A percentile compares a stretch with the other conserved stretches of the same genome.
These are phyloP conservation scores for Anseranas semipalmata DNA, from an alignment of 2,113 vertebrate genomes.

Conservation along the genomic window DNA sequence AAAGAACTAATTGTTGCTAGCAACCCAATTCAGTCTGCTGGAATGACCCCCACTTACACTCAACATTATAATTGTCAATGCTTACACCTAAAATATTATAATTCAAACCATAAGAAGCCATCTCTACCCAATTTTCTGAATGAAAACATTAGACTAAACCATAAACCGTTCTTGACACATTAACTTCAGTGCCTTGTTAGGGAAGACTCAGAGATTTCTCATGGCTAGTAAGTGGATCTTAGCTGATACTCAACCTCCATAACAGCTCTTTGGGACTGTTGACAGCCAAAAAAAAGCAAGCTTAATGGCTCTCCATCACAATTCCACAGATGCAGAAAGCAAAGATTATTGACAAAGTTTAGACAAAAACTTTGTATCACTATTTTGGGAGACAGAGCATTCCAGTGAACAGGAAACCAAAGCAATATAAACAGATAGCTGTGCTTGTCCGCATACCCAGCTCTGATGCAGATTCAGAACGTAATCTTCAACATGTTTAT, in stretches of 20 bases:
- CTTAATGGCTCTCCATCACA: neutral
- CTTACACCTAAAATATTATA: neutral
- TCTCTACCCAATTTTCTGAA: neutral
- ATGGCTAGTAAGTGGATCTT: neutral
- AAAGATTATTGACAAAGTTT: neutral
- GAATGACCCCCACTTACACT: neutral
- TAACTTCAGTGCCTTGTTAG: neutral
- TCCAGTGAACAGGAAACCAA: neutral
- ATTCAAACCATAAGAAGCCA: neutral
- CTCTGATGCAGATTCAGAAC: neutral
- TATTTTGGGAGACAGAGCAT: neutral
- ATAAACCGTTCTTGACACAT: neutral
- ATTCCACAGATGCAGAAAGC: neutral
- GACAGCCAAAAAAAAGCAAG: neutral
- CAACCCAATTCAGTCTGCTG: neutral
- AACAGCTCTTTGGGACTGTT: neutral
- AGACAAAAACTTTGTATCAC: neutral
- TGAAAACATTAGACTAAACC: neutral
- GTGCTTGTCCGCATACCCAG: fast-evolving
- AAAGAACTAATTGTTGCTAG: neutral
- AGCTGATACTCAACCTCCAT: neutral
- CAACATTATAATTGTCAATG: neutral
- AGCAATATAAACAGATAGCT: neutral
- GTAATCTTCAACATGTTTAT: neutral
- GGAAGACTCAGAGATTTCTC: neutral